phyloP scores from a whole-genome alignment of 2,113 vertebrate species.

The Protobothrops mucrosquamatus region DNA sequence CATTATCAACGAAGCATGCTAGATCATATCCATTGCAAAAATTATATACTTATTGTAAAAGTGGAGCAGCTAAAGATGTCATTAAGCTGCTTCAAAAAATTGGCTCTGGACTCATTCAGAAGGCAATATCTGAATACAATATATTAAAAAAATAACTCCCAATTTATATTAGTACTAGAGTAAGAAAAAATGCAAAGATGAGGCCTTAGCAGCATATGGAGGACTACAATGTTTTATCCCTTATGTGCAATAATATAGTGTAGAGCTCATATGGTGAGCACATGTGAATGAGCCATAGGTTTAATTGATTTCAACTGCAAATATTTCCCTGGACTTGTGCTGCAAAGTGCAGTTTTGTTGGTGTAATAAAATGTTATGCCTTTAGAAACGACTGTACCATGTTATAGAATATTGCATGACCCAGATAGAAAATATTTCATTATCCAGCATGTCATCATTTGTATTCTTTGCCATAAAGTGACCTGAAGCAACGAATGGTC shows the following conservation, averaged over 20 bases:
- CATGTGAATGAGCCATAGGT: background rate
- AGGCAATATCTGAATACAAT: background rate
- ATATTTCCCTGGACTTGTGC: background rate
- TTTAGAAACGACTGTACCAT: background rate
- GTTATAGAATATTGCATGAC: background rate
- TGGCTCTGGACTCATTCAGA: background rate
- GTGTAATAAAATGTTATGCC: background rate
- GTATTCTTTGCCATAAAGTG: background rate
- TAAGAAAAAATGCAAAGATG: background rate
- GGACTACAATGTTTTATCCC: background rate
- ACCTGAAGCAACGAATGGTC: constrained; percentile 3
- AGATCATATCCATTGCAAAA: background rate
- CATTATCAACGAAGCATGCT: background rate
- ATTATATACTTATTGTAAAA: background rate
- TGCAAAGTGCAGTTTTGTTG: background rate
- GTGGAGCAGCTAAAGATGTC: background rate
- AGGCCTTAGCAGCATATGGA: background rate
- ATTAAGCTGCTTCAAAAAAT: background rate
- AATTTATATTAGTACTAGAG: background rate
- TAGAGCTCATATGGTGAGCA: background rate
- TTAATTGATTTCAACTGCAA: background rate
- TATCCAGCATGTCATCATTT: background rate
- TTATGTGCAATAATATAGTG: background rate
- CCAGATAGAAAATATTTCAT: constrained; percentile 11
- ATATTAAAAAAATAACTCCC: background rate